A percentile compares a stretch with the other conserved stretches of the same genome.
These are phyloP conservation scores for Hemicentrotus pulcherrimus DNA, from an alignment of 35 echinoderm and acorn worm genomes.

Conservation along the genomic window DNA sequence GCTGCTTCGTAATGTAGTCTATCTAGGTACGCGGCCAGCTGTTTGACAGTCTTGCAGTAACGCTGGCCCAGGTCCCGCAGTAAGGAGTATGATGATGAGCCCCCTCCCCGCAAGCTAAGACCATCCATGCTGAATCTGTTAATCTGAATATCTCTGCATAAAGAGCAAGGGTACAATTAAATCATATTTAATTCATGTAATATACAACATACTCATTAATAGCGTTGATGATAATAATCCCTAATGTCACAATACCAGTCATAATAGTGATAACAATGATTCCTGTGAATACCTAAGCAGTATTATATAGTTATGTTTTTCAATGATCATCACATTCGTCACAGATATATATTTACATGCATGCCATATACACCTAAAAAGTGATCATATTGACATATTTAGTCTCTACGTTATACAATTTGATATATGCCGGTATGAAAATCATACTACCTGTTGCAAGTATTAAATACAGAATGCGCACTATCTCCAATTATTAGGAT, in stretches of 20 bases:
- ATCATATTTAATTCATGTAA: background rate
- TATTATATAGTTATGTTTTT: too few relatives aligned
- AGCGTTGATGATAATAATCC: background rate
- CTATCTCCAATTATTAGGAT: too few relatives aligned
- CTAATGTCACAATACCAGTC: background rate
- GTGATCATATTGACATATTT: too few relatives aligned
- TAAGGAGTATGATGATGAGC: conserved; percentile 59
- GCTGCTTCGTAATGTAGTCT: conserved; percentile 71
- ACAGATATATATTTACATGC: too few relatives aligned
- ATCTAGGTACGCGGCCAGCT: conserved; percentile 75
- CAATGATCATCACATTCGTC: too few relatives aligned
- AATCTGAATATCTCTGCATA: conserved; percentile 39
- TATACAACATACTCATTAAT: background rate
- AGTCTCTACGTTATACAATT: too few relatives aligned
- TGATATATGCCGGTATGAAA: too few relatives aligned
- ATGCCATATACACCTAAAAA: too few relatives aligned
- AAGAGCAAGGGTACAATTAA: background rate
- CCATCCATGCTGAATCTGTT: conserved; percentile 24
- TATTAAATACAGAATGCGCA: too few relatives aligned
- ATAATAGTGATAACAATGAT: background rate
- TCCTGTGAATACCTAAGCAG: too few relatives aligned
- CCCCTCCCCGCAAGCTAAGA: conserved; percentile 42
- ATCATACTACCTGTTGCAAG: too few relatives aligned
- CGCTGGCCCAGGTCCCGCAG: conserved; percentile 57
- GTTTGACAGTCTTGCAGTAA: conserved; percentile 63